These are phyloP conservation scores for Neosalanx taihuensis DNA, from an alignment of 2,797 vertebrate genomes.

Conservation along the genomic window DNA sequence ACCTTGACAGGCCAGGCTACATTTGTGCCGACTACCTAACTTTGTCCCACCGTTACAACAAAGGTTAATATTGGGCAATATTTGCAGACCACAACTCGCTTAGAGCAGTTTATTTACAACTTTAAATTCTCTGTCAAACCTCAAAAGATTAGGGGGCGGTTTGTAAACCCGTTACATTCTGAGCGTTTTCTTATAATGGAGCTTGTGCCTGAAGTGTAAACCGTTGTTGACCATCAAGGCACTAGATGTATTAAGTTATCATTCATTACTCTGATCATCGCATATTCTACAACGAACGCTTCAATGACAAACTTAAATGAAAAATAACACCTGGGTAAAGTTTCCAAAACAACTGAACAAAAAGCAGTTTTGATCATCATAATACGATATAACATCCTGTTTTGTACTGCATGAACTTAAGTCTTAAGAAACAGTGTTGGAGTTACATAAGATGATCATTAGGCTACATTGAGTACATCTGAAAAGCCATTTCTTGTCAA, in stretches of 20 bases:
- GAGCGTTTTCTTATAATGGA: conserved; percentile 14
- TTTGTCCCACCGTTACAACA: neutral
- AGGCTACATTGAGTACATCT: too few species aligned
- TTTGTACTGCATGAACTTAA: too few species aligned
- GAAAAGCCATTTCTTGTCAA: neutral
- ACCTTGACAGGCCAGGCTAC: neutral
- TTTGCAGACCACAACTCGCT: neutral
- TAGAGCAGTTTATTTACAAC: neutral
- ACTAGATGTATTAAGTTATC: neutral
- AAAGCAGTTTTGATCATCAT: neutral
- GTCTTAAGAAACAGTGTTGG: too few species aligned
- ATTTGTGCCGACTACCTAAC: neutral
- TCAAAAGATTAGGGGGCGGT: neutral
- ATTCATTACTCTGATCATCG: neutral
- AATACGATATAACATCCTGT: neutral
- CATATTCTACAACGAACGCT: neutral
- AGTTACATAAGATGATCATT: too few species aligned
- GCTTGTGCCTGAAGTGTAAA: conserved; percentile 21
- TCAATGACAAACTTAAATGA: neutral
- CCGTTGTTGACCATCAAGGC: conserved; percentile 10
- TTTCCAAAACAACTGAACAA: neutral
- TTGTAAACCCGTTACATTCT: too few species aligned
- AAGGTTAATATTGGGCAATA: neutral
- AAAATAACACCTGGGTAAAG: neutral
- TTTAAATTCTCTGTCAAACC: neutral